Evolutionary conservation across 2,113 vertebrate species (phyloP), one percentile per base, ranked within the genome.

Genomic region (Grammomys dolichurus): DNA sequence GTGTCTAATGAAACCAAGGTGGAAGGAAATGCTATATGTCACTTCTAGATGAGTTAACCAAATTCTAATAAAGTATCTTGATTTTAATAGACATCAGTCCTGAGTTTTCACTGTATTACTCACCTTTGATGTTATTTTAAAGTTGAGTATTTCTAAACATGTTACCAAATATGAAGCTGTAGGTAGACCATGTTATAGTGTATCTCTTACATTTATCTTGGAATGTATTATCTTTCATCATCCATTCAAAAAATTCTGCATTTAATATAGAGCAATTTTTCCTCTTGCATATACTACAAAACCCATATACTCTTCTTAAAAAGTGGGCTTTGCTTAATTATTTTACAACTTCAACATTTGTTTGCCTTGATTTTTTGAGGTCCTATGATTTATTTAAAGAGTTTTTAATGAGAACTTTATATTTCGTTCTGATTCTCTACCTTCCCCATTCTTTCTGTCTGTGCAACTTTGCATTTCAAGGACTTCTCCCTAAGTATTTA

Each of bases 61-160:
- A 78, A 65, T 13, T 88, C 56, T 72, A 40, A 70, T 92, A 76
- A 92, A 80, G 24, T 72, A n/a, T 43, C 26, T 93, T 90, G n/a
- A 80, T 92, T 95, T 63, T 87, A 95, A 22, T 26, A 43, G 48
- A 76, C 87, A 16, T 82, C 86, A 5, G 22, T 85, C 89, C 13
- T 77, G 36, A 17, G 20, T 69, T 48, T 31, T 78, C 54, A 46
- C 20, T n/a, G 65, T 43, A 33, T 13, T 58, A 24, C 8, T 24
- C 89, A 48, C 10, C 22, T 82, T 95, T 88, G 31, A 65, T 51
- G 16, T 84, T 63, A 65, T 4, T 48, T 87, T 17, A 93, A 82
- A 87, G 17, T 5, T n/a, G 70, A 76, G 8, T 76, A 31, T 48
- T 81, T 94, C 26, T 87, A 36, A 85, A 67, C 14, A 43, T 73